Conservation (phyloP, 2,797 vertebrate species). For the Streptopelia turtur region DNA sequence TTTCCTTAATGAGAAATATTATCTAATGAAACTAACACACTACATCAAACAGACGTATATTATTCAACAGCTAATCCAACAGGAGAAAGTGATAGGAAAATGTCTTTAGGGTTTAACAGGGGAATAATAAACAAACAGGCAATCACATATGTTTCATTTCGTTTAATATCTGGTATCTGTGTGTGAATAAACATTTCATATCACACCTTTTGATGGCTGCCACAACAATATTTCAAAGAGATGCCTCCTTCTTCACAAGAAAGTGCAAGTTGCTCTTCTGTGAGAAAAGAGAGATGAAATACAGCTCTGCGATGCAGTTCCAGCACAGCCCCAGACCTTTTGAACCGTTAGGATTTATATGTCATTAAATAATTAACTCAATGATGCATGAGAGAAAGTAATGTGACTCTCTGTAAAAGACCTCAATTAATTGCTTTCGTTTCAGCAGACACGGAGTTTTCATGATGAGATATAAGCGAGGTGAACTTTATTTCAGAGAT, state of each 20-base stretch:
- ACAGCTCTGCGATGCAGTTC: not conserved
- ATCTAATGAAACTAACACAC: constrained; percentile 33
- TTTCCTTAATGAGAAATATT: constrained; percentile 61
- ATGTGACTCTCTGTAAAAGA: constrained; percentile 35
- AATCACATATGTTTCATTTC: constrained; percentile 19
- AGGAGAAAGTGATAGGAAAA: not conserved
- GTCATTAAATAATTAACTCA: constrained; percentile 72
- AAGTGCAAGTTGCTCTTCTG: not conserved
- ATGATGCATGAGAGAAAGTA: constrained; percentile 34
- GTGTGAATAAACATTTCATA: constrained; percentile 61
- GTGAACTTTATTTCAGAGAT: constrained; percentile 45
- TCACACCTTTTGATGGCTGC: constrained; percentile 64
- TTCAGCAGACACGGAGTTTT: constrained; percentile 19
- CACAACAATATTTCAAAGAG: constrained; percentile 41
- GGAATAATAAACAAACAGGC: constrained; percentile 33
- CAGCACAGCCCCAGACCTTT: constrained; percentile 36
- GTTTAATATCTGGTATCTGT: constrained; percentile 25
- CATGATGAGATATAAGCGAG: not conserved
- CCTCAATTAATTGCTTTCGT: constrained; percentile 52
- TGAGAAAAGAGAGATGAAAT: constrained; percentile 20
- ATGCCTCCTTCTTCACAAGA: not conserved
- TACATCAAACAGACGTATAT: constrained; percentile 21
- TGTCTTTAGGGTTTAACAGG: not conserved
- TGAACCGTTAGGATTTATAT: constrained; percentile 14
- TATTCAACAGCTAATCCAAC: not conserved